These are phyloP conservation scores for Aphelocoma californica DNA, from an alignment of 2,797 vertebrate genomes.

Conservation along the genomic window DNA sequence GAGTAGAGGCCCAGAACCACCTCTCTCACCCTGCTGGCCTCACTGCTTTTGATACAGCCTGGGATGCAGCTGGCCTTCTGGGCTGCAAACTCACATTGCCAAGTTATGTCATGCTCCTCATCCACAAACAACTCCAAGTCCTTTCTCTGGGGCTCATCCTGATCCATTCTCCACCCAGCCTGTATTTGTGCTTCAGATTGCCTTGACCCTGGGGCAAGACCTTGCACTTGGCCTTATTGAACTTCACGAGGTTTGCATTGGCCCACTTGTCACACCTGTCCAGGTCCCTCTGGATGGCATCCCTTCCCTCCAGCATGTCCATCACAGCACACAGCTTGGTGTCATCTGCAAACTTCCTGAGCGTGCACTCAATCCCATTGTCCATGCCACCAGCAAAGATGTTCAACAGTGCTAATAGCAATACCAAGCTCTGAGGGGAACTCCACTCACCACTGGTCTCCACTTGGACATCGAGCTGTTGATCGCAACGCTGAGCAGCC, in stretches of 20 bases:
- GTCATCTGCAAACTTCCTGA: neutral
- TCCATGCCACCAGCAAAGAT: neutral
- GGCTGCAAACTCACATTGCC: neutral
- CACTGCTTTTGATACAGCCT: neutral
- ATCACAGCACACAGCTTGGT: neutral
- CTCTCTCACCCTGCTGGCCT: neutral
- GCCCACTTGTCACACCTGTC: neutral
- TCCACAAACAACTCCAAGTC: neutral
- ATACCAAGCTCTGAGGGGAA: no score
- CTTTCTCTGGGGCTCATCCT: neutral
- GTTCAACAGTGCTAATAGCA: neutral
- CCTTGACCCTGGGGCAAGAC: neutral
- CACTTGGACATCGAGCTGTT: neutral
- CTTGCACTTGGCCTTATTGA: neutral
- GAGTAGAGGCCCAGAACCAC: neutral
- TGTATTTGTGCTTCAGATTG: neutral
- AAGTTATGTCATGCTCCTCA: neutral
- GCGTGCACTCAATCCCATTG: neutral
- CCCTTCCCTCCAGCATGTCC: neutral
- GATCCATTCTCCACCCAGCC: neutral
- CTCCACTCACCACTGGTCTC: neutral
- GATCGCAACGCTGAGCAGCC: neutral
- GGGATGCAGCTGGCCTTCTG: fast-evolving
- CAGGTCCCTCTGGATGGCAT: neutral
- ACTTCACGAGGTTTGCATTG: neutral